These are phyloP conservation scores for Ypsolopha sequella DNA, from an alignment of 2,888 invertebrate species.

Conservation along the genomic window DNA sequence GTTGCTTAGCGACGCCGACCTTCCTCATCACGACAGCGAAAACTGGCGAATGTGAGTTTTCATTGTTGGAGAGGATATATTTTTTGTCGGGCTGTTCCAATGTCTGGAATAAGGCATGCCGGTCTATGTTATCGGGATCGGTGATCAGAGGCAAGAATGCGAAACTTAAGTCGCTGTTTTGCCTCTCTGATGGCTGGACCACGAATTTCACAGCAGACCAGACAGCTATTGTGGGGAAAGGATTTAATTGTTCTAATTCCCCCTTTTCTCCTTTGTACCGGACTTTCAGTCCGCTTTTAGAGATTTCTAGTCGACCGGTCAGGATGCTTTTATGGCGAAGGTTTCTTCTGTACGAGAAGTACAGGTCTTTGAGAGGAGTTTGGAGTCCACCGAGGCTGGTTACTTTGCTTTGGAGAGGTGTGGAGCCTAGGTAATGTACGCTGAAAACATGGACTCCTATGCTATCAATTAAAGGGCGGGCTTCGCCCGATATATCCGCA, in stretches of 20 bases:
- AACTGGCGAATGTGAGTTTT: slow-evolving; percentile 82
- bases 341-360: slow-evolving; percentile 73
- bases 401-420: slow-evolving; percentile 82
- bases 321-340: slow-evolving; percentile 61
- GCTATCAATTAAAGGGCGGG: slow-evolving; percentile 54
- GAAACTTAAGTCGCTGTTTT: slow-evolving; percentile 67
- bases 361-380: slow-evolving; percentile 81
- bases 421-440: slow-evolving; percentile 87
- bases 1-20: slow-evolving; percentile 79
- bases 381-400: slow-evolving; percentile 88
- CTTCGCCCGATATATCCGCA: slow-evolving; percentile 75
- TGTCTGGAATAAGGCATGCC: slow-evolving; percentile 74
- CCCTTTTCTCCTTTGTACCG: slow-evolving; percentile 74
- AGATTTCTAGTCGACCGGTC: slow-evolving; percentile 76
- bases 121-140: slow-evolving; percentile 84
- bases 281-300: slow-evolving; percentile 79
- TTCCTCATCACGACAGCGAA: slow-evolving; percentile 93
- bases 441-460: slow-evolving; percentile 74
- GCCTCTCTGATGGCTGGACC: slow-evolving; percentile 72
- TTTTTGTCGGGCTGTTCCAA: slow-evolving; percentile 67
- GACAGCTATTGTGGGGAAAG: slow-evolving; percentile 91
- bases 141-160: slow-evolving; percentile 89
- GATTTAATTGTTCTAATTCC: slow-evolving; percentile 77
- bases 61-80: slow-evolving; percentile 68
- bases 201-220: slow-evolving; percentile 94